Conservation (phyloP, 1,140 invertebrate species). For the Drosophila asahinai region DNA sequence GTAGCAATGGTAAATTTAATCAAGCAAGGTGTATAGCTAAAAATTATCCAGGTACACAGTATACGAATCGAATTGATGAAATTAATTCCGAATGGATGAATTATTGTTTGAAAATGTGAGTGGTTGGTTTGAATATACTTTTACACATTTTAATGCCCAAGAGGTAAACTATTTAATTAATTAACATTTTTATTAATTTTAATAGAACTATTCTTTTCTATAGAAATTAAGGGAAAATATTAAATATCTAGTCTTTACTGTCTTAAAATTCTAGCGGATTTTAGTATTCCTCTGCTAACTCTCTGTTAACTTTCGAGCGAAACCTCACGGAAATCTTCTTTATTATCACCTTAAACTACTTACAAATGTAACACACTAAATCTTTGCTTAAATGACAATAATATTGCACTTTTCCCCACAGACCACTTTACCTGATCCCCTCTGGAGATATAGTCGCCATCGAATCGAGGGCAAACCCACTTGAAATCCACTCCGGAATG, state of each 20-base stretch:
- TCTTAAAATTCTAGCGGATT: too few relatives aligned
- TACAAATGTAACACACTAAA: background rate
- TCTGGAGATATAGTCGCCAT: constrained; percentile 3
- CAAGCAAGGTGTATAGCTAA: background rate
- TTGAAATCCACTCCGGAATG: constrained; percentile 38
- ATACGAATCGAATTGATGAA: background rate
- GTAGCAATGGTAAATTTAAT: background rate
- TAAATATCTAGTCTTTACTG: too few relatives aligned
- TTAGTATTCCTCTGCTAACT: too few relatives aligned
- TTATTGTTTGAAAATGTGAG: background rate
- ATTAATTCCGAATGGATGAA: background rate
- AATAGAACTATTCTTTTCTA: too few relatives aligned
- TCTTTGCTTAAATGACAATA: background rate
- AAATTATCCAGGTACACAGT: background rate
- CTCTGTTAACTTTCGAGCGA: too few relatives aligned
- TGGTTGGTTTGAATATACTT: too few relatives aligned
- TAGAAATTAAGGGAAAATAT: too few relatives aligned
- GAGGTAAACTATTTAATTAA: too few relatives aligned
- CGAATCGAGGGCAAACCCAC: constrained; percentile 18
- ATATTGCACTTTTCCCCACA: background rate
- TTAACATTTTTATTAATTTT: too few relatives aligned
- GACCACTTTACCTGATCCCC: constrained; percentile 11
- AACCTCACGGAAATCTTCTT: too few relatives aligned
- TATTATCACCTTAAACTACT: too few relatives aligned
- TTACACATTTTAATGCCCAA: too few relatives aligned